These are phyloP conservation scores for Acromyrmex echinatior DNA, from an alignment of 1,140 invertebrate genomes.

Conservation along the genomic window DNA sequence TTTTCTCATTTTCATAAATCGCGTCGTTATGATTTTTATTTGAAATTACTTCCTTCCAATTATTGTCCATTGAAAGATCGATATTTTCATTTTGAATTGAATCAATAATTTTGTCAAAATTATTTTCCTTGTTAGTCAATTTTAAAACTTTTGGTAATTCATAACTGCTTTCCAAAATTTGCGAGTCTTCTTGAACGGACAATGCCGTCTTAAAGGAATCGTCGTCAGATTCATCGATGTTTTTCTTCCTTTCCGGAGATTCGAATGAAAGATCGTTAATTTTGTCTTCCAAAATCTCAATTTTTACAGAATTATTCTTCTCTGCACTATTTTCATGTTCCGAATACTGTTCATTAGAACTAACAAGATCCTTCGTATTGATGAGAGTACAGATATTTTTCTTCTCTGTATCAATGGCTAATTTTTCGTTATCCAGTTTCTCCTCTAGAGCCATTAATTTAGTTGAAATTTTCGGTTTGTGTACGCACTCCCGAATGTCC, in stretches of 20 bases:
- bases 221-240: slow-evolving; percentile 49
- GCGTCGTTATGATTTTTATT: not conserved
- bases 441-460: slow-evolving; percentile 39
- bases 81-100: slow-evolving; percentile 1
- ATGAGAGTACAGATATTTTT: not conserved
- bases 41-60: not conserved
- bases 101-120: not conserved
- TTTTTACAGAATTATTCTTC: not conserved
- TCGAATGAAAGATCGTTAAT: not conserved
- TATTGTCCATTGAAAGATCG: not conserved
- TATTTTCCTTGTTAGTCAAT: not conserved
- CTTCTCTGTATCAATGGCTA: not conserved
- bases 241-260: slow-evolving; percentile 18
- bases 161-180: slow-evolving; percentile 1
- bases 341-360: not conserved
- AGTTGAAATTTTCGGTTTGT: not conserved
- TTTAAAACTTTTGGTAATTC: not conserved
- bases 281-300: slow-evolving; percentile 7
- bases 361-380: not conserved
- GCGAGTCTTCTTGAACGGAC: not conserved
- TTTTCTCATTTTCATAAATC: not conserved
- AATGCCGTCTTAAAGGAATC: slow-evolving; percentile 63
- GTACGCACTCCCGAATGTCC: not conserved
- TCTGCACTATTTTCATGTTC: not conserved
- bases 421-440: not conserved